A percentile compares a stretch with the other conserved stretches of the same genome.
phyloP scores from a whole-genome alignment of 1,140 invertebrate species.

The Triops cancriformis region DNA sequence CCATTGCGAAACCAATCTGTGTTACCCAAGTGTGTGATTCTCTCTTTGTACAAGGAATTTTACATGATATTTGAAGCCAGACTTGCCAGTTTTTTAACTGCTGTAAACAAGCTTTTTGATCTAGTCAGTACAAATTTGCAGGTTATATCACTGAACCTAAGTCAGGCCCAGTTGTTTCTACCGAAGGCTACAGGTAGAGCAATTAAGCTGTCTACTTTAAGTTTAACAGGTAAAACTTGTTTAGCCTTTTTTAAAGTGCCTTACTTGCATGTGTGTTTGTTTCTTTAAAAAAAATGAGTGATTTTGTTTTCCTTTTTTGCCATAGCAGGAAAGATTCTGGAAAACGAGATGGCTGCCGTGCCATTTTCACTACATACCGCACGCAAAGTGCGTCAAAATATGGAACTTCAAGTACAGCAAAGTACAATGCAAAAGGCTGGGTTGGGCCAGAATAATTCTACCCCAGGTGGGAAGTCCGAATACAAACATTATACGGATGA shows the following conservation, averaged over 20 bases:
- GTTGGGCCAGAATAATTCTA: conserved; percentile 21
- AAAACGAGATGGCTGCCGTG: conserved; percentile 31
- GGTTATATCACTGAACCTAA: not conserved
- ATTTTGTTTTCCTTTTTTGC: not conserved
- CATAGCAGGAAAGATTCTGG: not conserved
- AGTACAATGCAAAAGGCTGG: conserved; percentile 22
- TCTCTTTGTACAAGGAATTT: not conserved
- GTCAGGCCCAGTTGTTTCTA: not conserved
- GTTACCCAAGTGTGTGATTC: not conserved
- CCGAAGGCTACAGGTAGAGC: not conserved
- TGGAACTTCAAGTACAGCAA: conserved; percentile 22
- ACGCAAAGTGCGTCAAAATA: conserved; percentile 31
- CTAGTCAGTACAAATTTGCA: not conserved
- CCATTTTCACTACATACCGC: conserved; percentile 33
- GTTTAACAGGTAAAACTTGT: not conserved
- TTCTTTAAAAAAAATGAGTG: not conserved
- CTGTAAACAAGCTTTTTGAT: not conserved
- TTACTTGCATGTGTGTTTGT: too few relatives aligned
- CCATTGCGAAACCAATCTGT: not conserved
- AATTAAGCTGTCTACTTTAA: not conserved
- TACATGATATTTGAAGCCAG: conserved; percentile 11
- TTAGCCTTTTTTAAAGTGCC: too few relatives aligned
- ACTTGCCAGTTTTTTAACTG: not conserved
- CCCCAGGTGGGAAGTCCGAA: conserved; percentile 13
- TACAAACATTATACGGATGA: conserved; percentile 16